These are phyloP conservation scores for Manis javanica DNA, from an alignment of 2,797 vertebrate species.

Conservation along the genomic window DNA sequence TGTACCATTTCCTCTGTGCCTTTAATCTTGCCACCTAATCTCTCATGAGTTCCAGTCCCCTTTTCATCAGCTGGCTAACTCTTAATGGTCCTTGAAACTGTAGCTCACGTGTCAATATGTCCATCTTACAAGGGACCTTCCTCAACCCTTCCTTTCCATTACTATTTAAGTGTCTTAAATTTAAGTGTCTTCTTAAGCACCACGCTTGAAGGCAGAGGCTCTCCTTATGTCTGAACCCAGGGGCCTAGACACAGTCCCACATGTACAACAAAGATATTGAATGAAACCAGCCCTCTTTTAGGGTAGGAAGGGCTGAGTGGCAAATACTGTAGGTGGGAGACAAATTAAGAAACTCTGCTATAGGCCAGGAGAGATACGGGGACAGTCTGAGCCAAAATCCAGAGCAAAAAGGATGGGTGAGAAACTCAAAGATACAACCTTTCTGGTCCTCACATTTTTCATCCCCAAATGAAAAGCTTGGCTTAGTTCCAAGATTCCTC, in stretches of 20 bases:
- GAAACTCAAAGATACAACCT: not conserved
- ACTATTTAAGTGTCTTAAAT: not conserved
- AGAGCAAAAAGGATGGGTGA: not conserved
- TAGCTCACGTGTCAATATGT: not conserved
- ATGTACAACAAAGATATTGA: not conserved
- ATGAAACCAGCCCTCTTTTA: not conserved
- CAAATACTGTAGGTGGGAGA: not conserved
- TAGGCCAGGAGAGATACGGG: not conserved
- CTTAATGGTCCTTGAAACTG: not conserved
- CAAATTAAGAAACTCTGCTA: not conserved
- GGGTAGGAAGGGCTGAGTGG: not conserved
- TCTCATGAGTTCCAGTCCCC: not conserved
- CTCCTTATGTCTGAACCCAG: not conserved
- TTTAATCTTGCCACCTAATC: not conserved
- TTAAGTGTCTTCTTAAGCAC: not conserved
- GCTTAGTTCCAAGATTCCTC: not conserved
- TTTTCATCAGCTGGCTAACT: not conserved
- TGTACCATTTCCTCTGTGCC: not conserved
- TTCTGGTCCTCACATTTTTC: not conserved
- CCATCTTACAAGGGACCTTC: not conserved
- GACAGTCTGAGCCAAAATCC: not conserved
- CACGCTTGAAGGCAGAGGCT: not conserved
- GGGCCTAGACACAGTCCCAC: not conserved
- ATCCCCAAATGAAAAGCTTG: not conserved
- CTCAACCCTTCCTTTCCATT: not conserved